These are phyloP conservation scores for Eurosta solidaginis DNA, from an alignment of 1,140 invertebrate genomes.

Conservation along the genomic window DNA sequence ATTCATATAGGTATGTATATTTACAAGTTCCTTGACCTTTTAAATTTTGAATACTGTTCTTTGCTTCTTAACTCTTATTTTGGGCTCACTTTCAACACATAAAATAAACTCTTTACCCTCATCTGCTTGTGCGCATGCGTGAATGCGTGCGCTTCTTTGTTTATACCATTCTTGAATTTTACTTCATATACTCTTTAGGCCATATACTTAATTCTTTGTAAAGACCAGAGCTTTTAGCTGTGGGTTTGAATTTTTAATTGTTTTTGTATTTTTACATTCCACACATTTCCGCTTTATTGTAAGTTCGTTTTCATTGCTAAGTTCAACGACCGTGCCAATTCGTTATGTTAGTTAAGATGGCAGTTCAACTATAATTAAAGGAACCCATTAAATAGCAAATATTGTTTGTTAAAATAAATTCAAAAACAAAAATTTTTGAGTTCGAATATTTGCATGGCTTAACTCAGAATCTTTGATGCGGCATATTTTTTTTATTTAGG, in stretches of 20 bases:
- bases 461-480: no score
- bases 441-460: no score
- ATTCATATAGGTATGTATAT: no score
- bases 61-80: constrained; percentile 17
- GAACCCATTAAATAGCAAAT: no score
- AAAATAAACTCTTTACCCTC: not conserved
- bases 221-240: not conserved
- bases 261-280: constrained; percentile 22
- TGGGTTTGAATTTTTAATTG: not conserved
- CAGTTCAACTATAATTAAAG: not conserved
- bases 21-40: constrained; percentile 38
- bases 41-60: no score
- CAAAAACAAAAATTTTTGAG: no score
- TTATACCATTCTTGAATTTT: not conserved
- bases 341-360: not conserved
- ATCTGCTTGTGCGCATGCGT: not conserved
- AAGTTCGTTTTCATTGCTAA: constrained; percentile 37
- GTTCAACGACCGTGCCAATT: constrained; percentile 33
- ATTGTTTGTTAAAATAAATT: no score
- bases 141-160: not conserved
- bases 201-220: constrained; percentile 2
- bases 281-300: constrained; percentile 23
- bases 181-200: not conserved
- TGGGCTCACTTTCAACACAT: not conserved
- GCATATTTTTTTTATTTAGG: no score